Evolutionary conservation across 2,797 vertebrate species (phyloP), one percentile per base, ranked within the genome.

Genomic region (Neomorphus geoffroyi): DNA sequence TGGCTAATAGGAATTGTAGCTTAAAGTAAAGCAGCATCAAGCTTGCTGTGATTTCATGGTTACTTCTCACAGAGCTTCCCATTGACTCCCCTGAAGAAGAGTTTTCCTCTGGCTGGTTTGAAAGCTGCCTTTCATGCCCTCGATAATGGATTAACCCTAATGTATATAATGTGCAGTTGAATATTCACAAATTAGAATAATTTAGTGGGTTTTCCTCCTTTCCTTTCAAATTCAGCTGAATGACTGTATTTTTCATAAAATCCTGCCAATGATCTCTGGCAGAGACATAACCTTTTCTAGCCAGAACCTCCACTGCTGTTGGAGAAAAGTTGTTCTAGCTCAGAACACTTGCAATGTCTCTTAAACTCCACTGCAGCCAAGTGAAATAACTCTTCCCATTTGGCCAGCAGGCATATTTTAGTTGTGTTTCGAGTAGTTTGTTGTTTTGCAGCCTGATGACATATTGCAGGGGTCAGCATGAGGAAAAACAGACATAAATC

Each of bases 381-480:
- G n/a, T 74, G 82, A 92, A 86, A 93, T 93, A 86, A 88, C 66
- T 94, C 88, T 94, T 90, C 82, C 66, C 35, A 48, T 72, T 90
- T 95, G 86, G 66, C 75, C 82, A 45, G 51, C 8, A 26, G 58
- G 65, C 17, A 41, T n/a, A 33, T 93, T 78, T 84, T 14, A 75
- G 48, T 46, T 61, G 28, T 88, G 18, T 56, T 73, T 83, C 15
- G 16, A 30, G 39, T 10, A 77, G 43, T 61, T 71, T 89, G 9
- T 41, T 57, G 67, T 61, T 88, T 43, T 73, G 27, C 66, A 46
- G 64, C 27, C 80, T 80, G 66, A 54, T 81, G 82, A 50, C 65
- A 80, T 91, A 73, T 67, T 89, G 45, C 69, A 16, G 86, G 60
- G 61, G 65, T 80, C 73, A 28, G 50, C 64, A 73, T 8, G 75